These are phyloP conservation scores for Aphidoletes aphidimyza DNA, from an alignment of 2,888 invertebrate genomes.

Conservation along the genomic window DNA sequence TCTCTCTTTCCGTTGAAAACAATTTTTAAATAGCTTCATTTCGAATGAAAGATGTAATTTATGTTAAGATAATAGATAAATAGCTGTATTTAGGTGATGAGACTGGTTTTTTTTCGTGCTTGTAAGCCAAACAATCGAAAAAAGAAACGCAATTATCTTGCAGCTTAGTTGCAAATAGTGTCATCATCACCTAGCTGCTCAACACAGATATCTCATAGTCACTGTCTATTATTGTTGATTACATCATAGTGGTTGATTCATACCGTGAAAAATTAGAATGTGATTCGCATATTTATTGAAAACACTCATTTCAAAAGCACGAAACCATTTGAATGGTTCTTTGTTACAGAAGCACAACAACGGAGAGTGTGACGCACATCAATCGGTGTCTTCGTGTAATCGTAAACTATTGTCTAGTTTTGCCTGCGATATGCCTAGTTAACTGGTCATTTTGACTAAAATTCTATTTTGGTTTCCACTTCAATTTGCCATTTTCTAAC, in stretches of 20 bases:
- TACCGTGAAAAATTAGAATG: constrained; percentile 13
- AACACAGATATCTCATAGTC: not conserved
- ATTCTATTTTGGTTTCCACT: no score
- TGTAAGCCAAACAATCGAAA: not conserved
- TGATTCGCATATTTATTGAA: not conserved
- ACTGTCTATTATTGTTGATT: constrained; percentile 27
- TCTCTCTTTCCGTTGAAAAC: not conserved
- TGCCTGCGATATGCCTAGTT: no score
- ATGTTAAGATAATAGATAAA: no score
- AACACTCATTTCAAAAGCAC: not conserved
- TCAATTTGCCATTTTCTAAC: no score
- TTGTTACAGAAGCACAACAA: no score
- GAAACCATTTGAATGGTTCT: no score
- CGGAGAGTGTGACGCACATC: no score
- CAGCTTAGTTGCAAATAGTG: not conserved
- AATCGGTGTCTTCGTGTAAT: no score
- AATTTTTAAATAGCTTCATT: no score
- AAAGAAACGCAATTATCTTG: not conserved
- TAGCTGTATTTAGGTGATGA: not conserved
- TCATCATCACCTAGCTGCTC: not conserved
- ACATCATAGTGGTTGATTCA: not conserved
- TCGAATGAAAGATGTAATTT: no score
- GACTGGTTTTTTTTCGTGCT: not conserved
- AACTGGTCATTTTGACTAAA: no score
- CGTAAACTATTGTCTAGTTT: no score